Percentiles rank a stretch among this genome's conserved stretches.
phyloP scores from a whole-genome alignment of 1,140 invertebrate genomes.

The Drosophila bocqueti region DNA sequence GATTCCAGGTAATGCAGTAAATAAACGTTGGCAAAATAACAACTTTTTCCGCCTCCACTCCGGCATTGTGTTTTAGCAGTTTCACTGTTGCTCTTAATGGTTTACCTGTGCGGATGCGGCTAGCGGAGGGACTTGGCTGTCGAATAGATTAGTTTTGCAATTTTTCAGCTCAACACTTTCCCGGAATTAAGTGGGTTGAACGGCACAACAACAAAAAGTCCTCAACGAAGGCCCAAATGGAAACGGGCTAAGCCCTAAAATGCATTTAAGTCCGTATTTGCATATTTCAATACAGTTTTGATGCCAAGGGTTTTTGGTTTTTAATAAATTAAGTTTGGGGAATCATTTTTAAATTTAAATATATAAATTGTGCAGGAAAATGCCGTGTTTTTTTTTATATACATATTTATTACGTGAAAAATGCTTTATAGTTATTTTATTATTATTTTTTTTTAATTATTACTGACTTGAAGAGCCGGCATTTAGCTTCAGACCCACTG shows the following conservation, averaged over 20 bases:
- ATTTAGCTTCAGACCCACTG: constrained; percentile 1
- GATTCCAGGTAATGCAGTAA: constrained; percentile 16
- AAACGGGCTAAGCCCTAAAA: constrained; percentile 5
- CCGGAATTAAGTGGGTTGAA: constrained; percentile 19
- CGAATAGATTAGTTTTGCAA: constrained; percentile 50
- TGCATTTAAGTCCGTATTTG: constrained; percentile 9
- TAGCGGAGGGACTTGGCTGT: constrained; percentile 6
- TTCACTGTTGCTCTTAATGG: constrained; percentile 45
- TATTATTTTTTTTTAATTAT: too few species aligned
- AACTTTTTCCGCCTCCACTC: constrained; percentile 16
- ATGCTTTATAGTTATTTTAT: too few species aligned
- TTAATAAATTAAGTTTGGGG: not conserved
- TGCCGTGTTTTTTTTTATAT: not conserved
- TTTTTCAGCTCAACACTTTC: constrained; percentile 51
- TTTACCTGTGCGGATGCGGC: constrained; percentile 33
- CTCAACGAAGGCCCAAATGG: constrained; percentile 5
- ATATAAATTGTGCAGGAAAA: not conserved
- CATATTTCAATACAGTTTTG: not conserved
- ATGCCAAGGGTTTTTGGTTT: not conserved
- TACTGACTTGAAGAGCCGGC: not conserved
- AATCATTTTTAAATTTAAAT: not conserved
- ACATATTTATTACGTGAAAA: not conserved
- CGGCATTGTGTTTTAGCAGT: constrained; percentile 20
- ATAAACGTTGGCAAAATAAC: constrained; percentile 20
- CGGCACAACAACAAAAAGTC: constrained; percentile 6